Conservation (phyloP, 2,888 invertebrate species). For the Norana najaformis region DNA sequence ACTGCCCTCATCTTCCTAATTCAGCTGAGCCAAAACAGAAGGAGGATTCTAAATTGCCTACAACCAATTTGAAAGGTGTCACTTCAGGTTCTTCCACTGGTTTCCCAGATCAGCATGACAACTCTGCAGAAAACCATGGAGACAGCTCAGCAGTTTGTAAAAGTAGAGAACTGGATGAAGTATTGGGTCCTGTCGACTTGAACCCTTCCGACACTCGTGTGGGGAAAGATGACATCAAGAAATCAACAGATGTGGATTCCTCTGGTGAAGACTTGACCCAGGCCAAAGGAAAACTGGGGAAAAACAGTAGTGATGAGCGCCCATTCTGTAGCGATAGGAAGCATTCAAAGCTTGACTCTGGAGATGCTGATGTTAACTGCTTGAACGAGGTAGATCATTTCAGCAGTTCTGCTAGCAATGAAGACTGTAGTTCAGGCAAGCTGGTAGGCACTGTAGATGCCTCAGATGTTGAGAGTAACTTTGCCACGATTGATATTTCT, state of each 20-base stretch:
- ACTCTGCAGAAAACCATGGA: not conserved
- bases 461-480: constrained; percentile 17
- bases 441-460: not conserved
- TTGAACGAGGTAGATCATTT: not conserved
- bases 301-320: not conserved
- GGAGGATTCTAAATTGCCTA: not conserved
- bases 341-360: not conserved
- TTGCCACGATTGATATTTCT: constrained; percentile 26
- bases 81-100: not conserved
- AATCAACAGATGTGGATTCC: not conserved
- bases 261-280: not conserved
- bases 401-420: constrained; percentile 2
- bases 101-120: not conserved
- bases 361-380: not conserved
- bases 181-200: not conserved
- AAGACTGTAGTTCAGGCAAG: not conserved
- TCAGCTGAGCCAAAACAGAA: not conserved
- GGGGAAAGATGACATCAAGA: not conserved
- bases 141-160: not conserved
- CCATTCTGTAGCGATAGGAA: not conserved
- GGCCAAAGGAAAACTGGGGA: not conserved
- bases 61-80: constrained; percentile 6
- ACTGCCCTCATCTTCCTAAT: not conserved
- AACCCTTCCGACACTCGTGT: not conserved
- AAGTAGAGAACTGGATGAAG: not conserved